These are phyloP conservation scores for Streblospio benedicti DNA, from an alignment of 1,140 invertebrate genomes.

Conservation along the genomic window DNA sequence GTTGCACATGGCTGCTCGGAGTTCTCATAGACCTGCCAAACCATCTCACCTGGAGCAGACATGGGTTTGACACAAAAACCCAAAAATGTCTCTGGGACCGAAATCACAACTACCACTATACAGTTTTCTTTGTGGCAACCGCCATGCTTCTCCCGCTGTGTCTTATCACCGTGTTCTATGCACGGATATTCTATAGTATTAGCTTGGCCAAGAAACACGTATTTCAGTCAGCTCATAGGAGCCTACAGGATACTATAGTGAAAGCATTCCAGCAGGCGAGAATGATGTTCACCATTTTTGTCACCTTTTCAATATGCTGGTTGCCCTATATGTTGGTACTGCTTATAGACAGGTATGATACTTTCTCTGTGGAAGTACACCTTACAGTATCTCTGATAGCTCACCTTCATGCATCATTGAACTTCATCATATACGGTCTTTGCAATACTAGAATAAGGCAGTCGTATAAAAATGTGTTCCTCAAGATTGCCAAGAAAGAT, in stretches of 20 bases:
- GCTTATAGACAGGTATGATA: slow-evolving; percentile 10
- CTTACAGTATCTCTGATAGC: slow-evolving; percentile 2
- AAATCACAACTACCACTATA: slow-evolving; percentile 16
- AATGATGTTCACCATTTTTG: slow-evolving; percentile 14
- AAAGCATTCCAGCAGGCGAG: background rate
- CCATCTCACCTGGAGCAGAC: slow-evolving; percentile 14
- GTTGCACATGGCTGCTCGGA: slow-evolving; percentile 15
- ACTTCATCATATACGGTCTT: slow-evolving; percentile 17
- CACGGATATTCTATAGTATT: slow-evolving; percentile 3
- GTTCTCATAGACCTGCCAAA: slow-evolving; percentile 18
- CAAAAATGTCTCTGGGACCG: slow-evolving; percentile 16
- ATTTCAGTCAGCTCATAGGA: background rate
- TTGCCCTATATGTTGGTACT: slow-evolving; percentile 12
- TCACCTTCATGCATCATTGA: slow-evolving; percentile 13
- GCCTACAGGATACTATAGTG: background rate
- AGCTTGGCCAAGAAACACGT: background rate
- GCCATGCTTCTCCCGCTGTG: background rate
- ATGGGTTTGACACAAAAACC: slow-evolving; percentile 18
- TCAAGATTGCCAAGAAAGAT: too few species aligned
- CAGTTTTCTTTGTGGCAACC: slow-evolving; percentile 17
- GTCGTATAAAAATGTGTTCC: background rate
- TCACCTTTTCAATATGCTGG: slow-evolving; percentile 13
- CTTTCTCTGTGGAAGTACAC: slow-evolving; percentile 1
- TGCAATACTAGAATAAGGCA: slow-evolving; percentile 12
- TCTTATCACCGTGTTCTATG: slow-evolving; percentile 9